Base-by-base conservation (phyloP, 2,888 invertebrate genomes). In the Caenorhabditis macrosperma region DNA sequence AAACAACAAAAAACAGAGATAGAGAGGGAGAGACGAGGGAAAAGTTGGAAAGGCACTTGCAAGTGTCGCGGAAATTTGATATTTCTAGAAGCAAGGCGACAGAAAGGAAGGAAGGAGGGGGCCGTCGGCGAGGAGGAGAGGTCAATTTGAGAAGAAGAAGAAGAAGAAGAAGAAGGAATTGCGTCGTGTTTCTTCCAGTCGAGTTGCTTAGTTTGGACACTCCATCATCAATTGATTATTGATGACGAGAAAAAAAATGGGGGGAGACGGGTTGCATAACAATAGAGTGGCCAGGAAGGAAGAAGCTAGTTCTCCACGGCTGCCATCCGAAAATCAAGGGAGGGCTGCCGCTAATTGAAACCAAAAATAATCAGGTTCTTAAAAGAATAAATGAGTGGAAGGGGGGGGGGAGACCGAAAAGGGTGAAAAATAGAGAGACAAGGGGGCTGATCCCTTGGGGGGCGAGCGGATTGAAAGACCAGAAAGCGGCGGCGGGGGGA, bases 61-160 rank as follows among this genome's bases (percentile, higher is more conserved):
- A 38, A 38, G 69, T 68, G 68, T 59, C 60, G 61, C 24, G 71
- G 71, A 71, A 71, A 71, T 71, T 71, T 71, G 71, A 71, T 61
- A 71, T 71, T 71, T 55, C 55, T 44, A 66, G 48, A 46, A 35
- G 60, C 33, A 59, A 52, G 48, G 50, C 26, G 55, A 20, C 22
- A 26, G 54, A 24, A 33, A 57, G 30, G 28, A 57, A 57, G 15
- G 15, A 33, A n/a, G 20, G 35, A 12, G 17, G 12, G 20, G n/a
- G 38, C 38, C 22, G 57, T 15, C 22, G 33, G 22, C 22, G 38
- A 57, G 26, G 50, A 52, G 57, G 26, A 44, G 55, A 64, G 63
- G 72, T 64, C 72, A 64, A 72, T 68, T 68, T 68, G 68, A 54
- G 38, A 35, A n/a, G n/a, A n/a, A n/a, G n/a, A n/a, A 67, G 41